These are phyloP conservation scores for Octopus bimaculoides DNA, from an alignment of 1,140 invertebrate species.

Conservation along the genomic window DNA sequence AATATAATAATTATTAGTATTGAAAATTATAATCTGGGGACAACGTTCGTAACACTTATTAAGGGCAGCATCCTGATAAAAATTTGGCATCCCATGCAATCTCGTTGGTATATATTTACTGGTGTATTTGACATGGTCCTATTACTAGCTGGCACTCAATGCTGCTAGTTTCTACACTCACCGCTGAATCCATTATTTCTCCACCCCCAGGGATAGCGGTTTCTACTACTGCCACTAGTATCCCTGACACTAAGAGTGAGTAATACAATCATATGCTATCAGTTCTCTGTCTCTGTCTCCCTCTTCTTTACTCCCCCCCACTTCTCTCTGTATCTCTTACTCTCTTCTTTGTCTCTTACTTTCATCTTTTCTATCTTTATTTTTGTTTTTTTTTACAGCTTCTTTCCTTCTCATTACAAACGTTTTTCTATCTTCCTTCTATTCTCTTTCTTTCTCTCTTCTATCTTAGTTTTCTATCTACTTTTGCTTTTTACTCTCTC, in stretches of 20 bases:
- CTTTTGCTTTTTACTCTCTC: not conserved
- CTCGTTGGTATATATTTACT: conserved; percentile 1
- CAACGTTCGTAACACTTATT: not conserved
- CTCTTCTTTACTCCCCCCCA: not conserved
- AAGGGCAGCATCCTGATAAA: not conserved
- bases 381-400: too few species aligned
- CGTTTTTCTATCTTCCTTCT: too few species aligned
- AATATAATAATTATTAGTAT: too few species aligned
- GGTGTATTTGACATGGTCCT: conserved; percentile 2
- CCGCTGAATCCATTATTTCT: conserved; percentile 9
- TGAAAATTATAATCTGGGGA: too few species aligned
- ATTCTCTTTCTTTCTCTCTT: not conserved
- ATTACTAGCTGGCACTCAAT: not conserved
- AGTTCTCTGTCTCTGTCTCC: not conserved
- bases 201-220: conserved; percentile 10
- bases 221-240: conserved; percentile 11
- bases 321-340: too few species aligned
- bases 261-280: conserved; percentile 5
- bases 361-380: too few species aligned
- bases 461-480: not conserved
- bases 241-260: conserved; percentile 15
- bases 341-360: too few species aligned
- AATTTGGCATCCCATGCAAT: conserved; percentile 7
- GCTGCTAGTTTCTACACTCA: not conserved
- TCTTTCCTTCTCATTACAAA: too few species aligned